A percentile compares a stretch with the other conserved stretches of the same genome.
Evolutionary conservation across 2,888 invertebrate genomes (phyloP).

Genomic region (Pelosia muscerda): DNA sequence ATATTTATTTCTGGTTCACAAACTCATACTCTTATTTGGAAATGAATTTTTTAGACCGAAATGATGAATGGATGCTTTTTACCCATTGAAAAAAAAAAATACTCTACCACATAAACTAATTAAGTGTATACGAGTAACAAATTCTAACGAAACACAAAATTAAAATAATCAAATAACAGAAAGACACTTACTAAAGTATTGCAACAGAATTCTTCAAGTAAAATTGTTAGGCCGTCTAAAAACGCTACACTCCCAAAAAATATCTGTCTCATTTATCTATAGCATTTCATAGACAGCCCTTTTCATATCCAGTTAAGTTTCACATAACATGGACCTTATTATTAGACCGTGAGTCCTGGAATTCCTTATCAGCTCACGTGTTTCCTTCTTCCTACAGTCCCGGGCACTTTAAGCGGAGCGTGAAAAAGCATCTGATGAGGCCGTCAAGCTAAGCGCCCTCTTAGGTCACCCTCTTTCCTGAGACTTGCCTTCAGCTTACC

Average conservation of each 20-base stretch:
- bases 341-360: neutral
- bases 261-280: slow-evolving; percentile 27
- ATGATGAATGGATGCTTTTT: neutral
- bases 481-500: too few relatives aligned
- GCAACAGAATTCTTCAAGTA: too few relatives aligned
- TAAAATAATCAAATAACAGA: neutral
- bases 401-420: too few relatives aligned
- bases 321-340: too few relatives aligned
- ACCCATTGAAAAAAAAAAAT: neutral
- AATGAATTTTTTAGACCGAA: neutral
- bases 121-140: neutral
- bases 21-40: neutral
- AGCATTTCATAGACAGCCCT: slow-evolving; percentile 20
- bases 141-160: neutral
- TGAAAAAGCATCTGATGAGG: too few relatives aligned
- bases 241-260: slow-evolving; percentile 19
- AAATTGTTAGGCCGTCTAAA: neutral
- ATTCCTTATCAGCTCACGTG: too few relatives aligned
- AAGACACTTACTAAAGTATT: neutral
- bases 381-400: too few relatives aligned
- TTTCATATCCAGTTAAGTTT: neutral
- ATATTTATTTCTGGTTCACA: too few relatives aligned
- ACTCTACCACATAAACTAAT: neutral
- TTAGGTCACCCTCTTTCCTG: too few relatives aligned
- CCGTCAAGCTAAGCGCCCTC: too few relatives aligned